Conservation (phyloP, 2,888 invertebrate species). For the Hydrotaea diabolus region DNA sequence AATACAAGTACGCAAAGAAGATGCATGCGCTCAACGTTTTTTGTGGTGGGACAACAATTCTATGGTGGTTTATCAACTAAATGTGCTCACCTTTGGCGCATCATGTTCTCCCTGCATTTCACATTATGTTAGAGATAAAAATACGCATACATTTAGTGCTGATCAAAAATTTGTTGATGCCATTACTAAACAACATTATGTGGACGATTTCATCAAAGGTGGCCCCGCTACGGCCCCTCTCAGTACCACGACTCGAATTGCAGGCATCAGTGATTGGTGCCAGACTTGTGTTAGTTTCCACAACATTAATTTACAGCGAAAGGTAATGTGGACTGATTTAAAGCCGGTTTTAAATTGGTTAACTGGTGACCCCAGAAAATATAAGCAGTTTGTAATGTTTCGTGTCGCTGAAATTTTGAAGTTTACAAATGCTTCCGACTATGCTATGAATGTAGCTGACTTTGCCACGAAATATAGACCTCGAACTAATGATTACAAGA, state of each 20-base stretch:
- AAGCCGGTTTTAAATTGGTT: not conserved
- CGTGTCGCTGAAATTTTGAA: slow-evolving; percentile 33
- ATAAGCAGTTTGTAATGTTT: slow-evolving; percentile 38
- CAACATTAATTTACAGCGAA: not conserved
- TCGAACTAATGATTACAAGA: slow-evolving; percentile 12
- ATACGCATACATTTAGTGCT: slow-evolving; percentile 15
- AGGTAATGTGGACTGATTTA: slow-evolving; percentile 44
- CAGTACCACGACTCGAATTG: not conserved
- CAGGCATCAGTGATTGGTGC: slow-evolving; percentile 46
- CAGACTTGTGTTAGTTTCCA: slow-evolving; percentile 26
- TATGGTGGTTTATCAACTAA: slow-evolving; percentile 10
- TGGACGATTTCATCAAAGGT: slow-evolving; percentile 10
- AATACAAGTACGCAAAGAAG: slow-evolving; percentile 38
- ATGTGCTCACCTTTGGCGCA: slow-evolving; percentile 40
- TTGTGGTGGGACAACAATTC: slow-evolving; percentile 46
- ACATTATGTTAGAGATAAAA: slow-evolving; percentile 46
- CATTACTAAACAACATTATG: slow-evolving; percentile 33
- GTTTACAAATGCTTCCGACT: slow-evolving; percentile 7
- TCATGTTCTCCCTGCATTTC: slow-evolving; percentile 41
- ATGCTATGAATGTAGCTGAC: slow-evolving; percentile 38
- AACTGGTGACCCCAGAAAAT: slow-evolving; percentile 14
- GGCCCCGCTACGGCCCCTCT: slow-evolving; percentile 35
- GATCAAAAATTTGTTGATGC: not conserved
- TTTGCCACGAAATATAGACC: slow-evolving; percentile 30
- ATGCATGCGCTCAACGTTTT: slow-evolving; percentile 49